Evolutionary conservation across 2,797 vertebrate genomes (phyloP).

Genomic region (Hemitrygon akajei): DNA sequence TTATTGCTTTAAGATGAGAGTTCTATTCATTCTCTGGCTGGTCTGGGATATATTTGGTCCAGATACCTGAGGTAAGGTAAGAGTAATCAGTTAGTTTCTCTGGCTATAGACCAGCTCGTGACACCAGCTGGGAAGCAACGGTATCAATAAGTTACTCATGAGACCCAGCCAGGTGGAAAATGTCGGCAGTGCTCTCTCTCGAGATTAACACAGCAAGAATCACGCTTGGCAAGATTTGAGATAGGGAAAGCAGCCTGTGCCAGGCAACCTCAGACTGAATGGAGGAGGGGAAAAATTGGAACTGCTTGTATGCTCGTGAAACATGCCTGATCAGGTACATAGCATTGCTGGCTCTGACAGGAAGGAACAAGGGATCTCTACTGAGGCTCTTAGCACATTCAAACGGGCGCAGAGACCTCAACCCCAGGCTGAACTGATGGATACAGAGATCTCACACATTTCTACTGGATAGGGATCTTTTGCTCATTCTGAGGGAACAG

Average conservation of each 20-base stretch:
- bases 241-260: neutral
- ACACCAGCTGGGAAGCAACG: neutral
- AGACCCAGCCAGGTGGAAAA: neutral
- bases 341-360: neutral
- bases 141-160: neutral
- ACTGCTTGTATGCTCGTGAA: neutral
- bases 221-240: neutral
- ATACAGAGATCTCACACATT: neutral
- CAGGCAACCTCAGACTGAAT: neutral
- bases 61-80: neutral
- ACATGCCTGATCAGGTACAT: neutral
- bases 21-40: neutral
- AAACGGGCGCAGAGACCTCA: neutral
- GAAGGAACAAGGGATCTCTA: neutral
- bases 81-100: neutral
- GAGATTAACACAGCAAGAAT: neutral
- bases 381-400: neutral
- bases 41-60: neutral
- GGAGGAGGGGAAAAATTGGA: neutral
- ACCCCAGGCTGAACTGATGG: neutral
- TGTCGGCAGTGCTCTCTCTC: neutral
- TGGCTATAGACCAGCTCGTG: neutral
- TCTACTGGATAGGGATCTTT: no score
- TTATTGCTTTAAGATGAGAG: neutral
- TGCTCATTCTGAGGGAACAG: neutral